A percentile compares a stretch with the other conserved stretches of the same genome.
These are phyloP conservation scores for Halichoerus grypus DNA, from an alignment of 2,113 vertebrate genomes.

Conservation along the genomic window DNA sequence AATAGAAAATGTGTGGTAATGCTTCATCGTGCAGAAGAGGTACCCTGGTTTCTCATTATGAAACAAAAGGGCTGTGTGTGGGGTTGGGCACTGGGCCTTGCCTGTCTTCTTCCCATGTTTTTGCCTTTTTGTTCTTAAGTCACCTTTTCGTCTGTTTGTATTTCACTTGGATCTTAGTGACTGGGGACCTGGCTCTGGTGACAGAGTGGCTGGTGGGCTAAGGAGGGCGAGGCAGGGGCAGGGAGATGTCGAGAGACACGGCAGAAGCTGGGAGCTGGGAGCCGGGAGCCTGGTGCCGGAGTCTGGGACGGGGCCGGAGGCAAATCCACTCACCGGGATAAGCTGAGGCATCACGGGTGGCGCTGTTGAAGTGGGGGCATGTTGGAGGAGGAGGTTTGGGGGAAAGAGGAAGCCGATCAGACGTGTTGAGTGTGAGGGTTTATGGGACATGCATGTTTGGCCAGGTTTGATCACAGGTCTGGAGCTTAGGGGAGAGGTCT, in stretches of 20 bases:
- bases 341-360: neutral
- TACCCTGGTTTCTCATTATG: neutral
- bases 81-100: neutral
- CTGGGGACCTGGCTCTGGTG: neutral
- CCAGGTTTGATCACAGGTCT: neutral
- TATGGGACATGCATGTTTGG: neutral
- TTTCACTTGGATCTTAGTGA: neutral
- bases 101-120: neutral
- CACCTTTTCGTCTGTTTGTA: neutral
- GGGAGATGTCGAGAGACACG: neutral
- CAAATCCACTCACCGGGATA: neutral
- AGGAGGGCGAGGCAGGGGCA: neutral
- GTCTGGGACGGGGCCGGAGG: no score
- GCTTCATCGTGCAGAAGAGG: neutral
- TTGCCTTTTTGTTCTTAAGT: neutral
- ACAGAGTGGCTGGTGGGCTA: neutral
- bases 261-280: no score
- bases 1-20: constrained; percentile 1
- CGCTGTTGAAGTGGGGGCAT: neutral
- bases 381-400: neutral
- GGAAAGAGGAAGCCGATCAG: neutral
- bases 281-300: neutral
- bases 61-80: neutral
- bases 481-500: neutral
- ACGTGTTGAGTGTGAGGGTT: neutral